Evolutionary conservation across 2,888 invertebrate species (phyloP).

Genomic region (Osmoderma eremita): DNA sequence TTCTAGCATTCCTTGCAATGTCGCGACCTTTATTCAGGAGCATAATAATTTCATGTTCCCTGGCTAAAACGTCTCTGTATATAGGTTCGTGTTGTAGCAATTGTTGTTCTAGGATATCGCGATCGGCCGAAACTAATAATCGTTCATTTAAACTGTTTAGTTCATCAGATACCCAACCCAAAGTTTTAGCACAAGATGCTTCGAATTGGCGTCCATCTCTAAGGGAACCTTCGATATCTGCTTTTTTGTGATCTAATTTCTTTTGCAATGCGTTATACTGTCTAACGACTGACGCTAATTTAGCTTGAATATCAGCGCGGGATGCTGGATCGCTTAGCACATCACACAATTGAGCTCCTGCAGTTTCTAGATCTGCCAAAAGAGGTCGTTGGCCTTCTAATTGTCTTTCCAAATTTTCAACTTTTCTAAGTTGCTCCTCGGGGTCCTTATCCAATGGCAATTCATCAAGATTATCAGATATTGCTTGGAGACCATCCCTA

Average conservation of each 20-base stretch:
- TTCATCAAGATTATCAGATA: constrained; percentile 87
- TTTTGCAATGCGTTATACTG: constrained; percentile 89
- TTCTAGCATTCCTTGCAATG: constrained; percentile 64
- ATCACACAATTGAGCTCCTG: constrained; percentile 87
- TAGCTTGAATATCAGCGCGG: constrained; percentile 88
- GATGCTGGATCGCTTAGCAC: constrained; percentile 91
- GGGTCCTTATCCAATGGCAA: constrained; percentile 83
- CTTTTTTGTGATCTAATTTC: constrained; percentile 89
- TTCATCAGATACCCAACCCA: constrained; percentile 90
- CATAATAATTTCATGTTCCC: constrained; percentile 95
- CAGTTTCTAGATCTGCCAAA: constrained; percentile 87
- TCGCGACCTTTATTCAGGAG: constrained; percentile 89
- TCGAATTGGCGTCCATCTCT: constrained; percentile 92
- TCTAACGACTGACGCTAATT: constrained; percentile 85
- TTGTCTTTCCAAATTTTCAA: constrained; percentile 87
- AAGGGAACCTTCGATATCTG: constrained; percentile 79
- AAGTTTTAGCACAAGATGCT: constrained; percentile 85
- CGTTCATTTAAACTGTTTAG: constrained; percentile 80
- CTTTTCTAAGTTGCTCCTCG: constrained; percentile 86
- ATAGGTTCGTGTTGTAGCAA: constrained; percentile 88
- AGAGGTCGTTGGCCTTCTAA: constrained; percentile 89
- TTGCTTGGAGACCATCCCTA: constrained; percentile 86
- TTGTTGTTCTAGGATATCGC: constrained; percentile 84
- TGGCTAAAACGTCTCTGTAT: constrained; percentile 86
- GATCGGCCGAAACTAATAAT: constrained; percentile 87